A percentile compares a stretch with the other conserved stretches of the same genome.
Evolutionary conservation across 2,113 vertebrate genomes (phyloP).

Genomic region (Gorsachius goisagi): DNA sequence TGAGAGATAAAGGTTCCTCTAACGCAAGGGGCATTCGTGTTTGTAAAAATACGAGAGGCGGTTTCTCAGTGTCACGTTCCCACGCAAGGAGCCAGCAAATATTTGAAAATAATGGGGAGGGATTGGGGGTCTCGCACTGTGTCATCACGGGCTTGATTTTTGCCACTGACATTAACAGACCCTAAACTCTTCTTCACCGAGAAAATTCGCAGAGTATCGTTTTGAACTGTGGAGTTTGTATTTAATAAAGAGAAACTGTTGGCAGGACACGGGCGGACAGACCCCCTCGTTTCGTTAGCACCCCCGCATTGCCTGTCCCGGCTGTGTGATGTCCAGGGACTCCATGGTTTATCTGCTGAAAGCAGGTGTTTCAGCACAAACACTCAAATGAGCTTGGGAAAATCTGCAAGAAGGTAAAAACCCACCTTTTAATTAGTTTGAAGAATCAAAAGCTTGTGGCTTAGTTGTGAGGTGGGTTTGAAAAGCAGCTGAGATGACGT

Average conservation of each 20-base stretch:
- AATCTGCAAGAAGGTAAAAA: slow-evolving; percentile 4
- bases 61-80: neutral
- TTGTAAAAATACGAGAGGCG: neutral
- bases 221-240: neutral
- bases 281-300: neutral
- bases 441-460: slow-evolving; percentile 7
- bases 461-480: neutral
- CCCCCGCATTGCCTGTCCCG: neutral
- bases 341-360: neutral
- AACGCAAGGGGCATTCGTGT: neutral
- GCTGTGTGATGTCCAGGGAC: neutral
- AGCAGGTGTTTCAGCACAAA: slow-evolving; percentile 47
- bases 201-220: neutral
- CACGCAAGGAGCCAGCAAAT: neutral
- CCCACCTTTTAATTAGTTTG: neutral
- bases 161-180: neutral
- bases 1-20: neutral
- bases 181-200: neutral
- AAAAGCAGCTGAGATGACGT: neutral
- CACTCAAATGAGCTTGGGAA: slow-evolving; percentile 34
- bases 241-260: neutral
- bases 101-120: neutral
- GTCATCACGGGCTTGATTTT: neutral
- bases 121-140: neutral
- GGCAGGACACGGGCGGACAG: neutral